phyloP scores from a whole-genome alignment of 1,140 invertebrate genomes.

The Uloborus diversus region DNA sequence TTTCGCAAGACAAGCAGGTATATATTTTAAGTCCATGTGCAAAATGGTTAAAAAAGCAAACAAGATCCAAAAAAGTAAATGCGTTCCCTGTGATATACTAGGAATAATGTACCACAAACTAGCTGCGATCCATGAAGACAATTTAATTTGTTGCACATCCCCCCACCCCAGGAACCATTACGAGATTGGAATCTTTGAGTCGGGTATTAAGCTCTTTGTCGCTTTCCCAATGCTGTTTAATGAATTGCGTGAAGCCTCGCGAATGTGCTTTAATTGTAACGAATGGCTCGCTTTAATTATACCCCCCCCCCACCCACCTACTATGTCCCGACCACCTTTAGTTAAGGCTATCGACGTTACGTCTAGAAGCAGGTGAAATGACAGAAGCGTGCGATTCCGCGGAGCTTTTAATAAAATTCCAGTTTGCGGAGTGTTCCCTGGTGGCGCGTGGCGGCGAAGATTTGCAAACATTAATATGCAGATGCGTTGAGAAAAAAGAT shows the following conservation, averaged over 20 bases:
- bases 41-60: no score
- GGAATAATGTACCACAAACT: no score
- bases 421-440: not conserved
- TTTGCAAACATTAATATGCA: no score
- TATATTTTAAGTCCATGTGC: no score
- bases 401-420: slow-evolving; percentile 21
- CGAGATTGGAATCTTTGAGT: slow-evolving; percentile 41
- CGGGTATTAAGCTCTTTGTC: slow-evolving; percentile 41
- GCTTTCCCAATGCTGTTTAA: slow-evolving; percentile 26
- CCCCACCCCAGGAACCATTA: slow-evolving; percentile 12
- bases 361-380: slow-evolving; percentile 9
- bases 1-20: no score
- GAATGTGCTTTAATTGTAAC: slow-evolving; percentile 41
- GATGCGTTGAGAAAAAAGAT: not conserved
- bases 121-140: no score
- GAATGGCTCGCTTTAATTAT: slow-evolving; percentile 41
- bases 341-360: slow-evolving; percentile 12
- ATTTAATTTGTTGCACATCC: slow-evolving; percentile 26
- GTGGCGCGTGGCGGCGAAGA: no score
- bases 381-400: not conserved
- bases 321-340: not conserved
- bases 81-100: no score
- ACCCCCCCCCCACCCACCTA: not conserved
- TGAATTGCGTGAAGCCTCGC: slow-evolving; percentile 31
- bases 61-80: no score